phyloP scores from a whole-genome alignment of 2,888 invertebrate species.

The Andrena haemorrhoa region DNA sequence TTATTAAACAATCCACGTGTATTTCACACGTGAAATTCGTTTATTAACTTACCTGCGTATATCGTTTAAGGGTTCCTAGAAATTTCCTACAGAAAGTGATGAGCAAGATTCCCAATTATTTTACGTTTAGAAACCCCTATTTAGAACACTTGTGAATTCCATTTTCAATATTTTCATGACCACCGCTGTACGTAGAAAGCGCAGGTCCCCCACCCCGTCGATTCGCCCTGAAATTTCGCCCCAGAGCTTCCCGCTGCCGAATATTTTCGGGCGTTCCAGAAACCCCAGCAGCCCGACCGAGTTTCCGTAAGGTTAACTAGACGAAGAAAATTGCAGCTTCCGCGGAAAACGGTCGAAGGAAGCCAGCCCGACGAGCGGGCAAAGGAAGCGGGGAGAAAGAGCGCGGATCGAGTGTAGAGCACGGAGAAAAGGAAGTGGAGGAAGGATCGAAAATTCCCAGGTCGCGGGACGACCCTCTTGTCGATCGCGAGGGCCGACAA shows the following conservation, averaged over 20 bases:
- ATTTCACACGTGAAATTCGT: too few species aligned
- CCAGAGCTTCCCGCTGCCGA: slow-evolving; percentile 1
- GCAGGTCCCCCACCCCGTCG: too few species aligned
- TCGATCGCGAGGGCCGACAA: slow-evolving; percentile 7
- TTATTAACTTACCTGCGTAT: too few species aligned
- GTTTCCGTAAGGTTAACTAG: slow-evolving; percentile 10
- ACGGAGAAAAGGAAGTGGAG: neutral
- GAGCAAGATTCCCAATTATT: too few species aligned
- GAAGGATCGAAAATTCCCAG: neutral
- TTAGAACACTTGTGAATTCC: too few species aligned
- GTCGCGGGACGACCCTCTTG: neutral
- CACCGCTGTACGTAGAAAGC: too few species aligned
- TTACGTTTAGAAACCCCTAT: too few species aligned
- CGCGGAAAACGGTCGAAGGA: neutral
- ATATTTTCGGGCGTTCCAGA: slow-evolving; percentile 30
- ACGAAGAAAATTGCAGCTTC: slow-evolving; percentile 19
- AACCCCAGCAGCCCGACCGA: neutral
- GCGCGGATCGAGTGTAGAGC: too few species aligned
- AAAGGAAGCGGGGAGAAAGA: neutral
- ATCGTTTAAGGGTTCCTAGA: too few species aligned
- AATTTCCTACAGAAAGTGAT: too few species aligned
- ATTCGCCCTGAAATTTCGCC: slow-evolving; percentile 26
- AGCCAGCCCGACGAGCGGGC: neutral
- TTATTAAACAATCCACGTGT: too few species aligned
- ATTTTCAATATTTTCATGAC: too few species aligned